Base-by-base conservation (phyloP, 1,140 invertebrate genomes). In the Saxidomus purpurata region DNA sequence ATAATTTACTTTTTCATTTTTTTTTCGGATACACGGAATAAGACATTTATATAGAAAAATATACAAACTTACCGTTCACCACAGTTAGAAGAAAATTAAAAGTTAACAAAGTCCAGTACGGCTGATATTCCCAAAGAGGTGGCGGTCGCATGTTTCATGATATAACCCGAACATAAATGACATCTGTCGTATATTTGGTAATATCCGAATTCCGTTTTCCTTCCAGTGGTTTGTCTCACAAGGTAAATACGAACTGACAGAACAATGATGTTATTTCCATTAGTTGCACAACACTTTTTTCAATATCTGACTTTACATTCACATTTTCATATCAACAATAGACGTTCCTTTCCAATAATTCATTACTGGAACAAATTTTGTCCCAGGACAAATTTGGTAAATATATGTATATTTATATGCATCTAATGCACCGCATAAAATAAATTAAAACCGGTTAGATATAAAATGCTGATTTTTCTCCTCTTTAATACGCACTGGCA, bases 81-180 rank as follows among this genome's bases (percentile, higher is more conserved):
- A 55, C 6, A 31, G 19, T 8, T 0, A 79, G 47, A n/a, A 79
- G 47, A 22, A 79, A 25, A 25, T 55, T 79, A 52, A 79, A 34
- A 55, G 28, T 36, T 52, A 79, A 52, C 43, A 79, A 52, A 34
- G 43, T 36, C 76, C 76, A 79, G 38, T 47, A 40, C 4, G 47
- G 47, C 34, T 59, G 49, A 52, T 34, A 79, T 59, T 79, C 47
- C 76, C 47, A 79, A 25, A 79, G 28, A 19, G 36, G 55, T 31
- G 49, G 9, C 19, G 76, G 76, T 49, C 47, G 47, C 76, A 79
- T 79, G 43, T 25, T 79, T 79, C 76, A 79, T 79, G 11, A 36
- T 79, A 79, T 79, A 79, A 34, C 49, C 76, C 49, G 28, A 79
- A 4, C 76, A 52, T 28, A 43, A 76, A n/a, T 40, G 40, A 76